phyloP scores from a whole-genome alignment of 2,888 invertebrate genomes.

The Elmis aenea region DNA sequence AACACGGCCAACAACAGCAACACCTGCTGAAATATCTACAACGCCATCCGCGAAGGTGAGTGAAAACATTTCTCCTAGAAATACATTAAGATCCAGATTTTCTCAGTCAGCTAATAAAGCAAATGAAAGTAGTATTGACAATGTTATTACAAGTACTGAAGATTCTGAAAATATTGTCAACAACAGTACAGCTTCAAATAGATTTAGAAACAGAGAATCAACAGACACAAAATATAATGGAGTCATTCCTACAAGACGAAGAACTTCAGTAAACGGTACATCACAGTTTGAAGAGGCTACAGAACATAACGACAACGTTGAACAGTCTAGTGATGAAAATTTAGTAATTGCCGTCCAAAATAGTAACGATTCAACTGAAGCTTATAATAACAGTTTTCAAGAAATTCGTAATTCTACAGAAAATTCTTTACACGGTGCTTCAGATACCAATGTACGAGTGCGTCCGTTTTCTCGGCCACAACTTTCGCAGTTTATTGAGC shows the following conservation, averaged over 20 bases:
- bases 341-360: not conserved
- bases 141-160: not conserved
- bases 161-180: not conserved
- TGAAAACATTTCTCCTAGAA: slow-evolving; percentile 26
- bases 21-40: slow-evolving; percentile 19
- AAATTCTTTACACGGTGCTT: too few relatives aligned
- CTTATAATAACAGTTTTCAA: too few relatives aligned
- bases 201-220: not conserved
- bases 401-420: too few relatives aligned
- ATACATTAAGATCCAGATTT: slow-evolving; percentile 8
- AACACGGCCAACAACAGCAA: slow-evolving; percentile 33
- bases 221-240: not conserved
- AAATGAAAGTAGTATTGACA: too few relatives aligned
- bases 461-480: too few relatives aligned
- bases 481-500: too few relatives aligned
- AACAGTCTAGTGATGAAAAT: not conserved
- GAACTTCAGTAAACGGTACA: not conserved
- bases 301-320: not conserved
- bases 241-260: too few relatives aligned
- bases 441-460: not conserved
- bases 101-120: not conserved
- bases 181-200: too few relatives aligned
- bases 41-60: slow-evolving; percentile 50
- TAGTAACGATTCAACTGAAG: not conserved
- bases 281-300: too few relatives aligned